These are phyloP conservation scores for Diphyllodes magnificus DNA, from an alignment of 2,113 vertebrate species.

Conservation along the genomic window DNA sequence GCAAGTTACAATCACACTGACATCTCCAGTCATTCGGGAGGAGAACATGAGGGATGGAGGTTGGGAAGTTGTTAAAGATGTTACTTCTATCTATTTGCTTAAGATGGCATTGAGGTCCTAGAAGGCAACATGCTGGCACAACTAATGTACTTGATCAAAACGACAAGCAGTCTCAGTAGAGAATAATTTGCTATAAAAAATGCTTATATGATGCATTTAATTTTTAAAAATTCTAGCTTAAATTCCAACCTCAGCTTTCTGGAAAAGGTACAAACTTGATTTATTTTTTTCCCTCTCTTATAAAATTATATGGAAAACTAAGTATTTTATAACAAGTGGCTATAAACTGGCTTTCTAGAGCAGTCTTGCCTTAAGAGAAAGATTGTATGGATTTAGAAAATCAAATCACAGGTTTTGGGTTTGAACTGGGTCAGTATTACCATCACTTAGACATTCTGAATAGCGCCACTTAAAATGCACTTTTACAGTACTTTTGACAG, in stretches of 20 bases:
- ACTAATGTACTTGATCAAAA: conserved; percentile 40
- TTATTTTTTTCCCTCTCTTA: not conserved
- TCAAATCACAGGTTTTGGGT: not conserved
- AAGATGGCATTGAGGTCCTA: conserved; percentile 71
- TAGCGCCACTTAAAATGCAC: not conserved
- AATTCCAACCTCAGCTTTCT: conserved; percentile 65
- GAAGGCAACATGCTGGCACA: conserved; percentile 83
- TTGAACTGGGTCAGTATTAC: conserved; percentile 29
- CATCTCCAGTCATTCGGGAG: conserved; percentile 94
- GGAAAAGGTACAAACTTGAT: conserved; percentile 68
- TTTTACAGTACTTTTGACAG: not conserved
- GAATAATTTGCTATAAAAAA: not conserved
- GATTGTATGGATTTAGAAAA: conserved; percentile 31
- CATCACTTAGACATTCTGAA: not conserved
- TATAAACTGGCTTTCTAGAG: conserved; percentile 48
- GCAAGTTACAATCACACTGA: conserved; percentile 97
- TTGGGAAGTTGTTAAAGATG: conserved; percentile 81
- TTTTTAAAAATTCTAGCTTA: too few relatives aligned
- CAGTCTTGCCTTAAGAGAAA: conserved; percentile 38
- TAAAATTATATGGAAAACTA: conserved; percentile 18
- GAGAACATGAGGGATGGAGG: conserved; percentile 93
- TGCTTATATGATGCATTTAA: too few relatives aligned
- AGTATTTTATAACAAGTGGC: conserved; percentile 20
- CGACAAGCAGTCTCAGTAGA: conserved; percentile 37
- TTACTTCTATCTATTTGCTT: conserved; percentile 58